Conservation (phyloP, 1,140 invertebrate genomes). For the Dendroctonus valens region DNA sequence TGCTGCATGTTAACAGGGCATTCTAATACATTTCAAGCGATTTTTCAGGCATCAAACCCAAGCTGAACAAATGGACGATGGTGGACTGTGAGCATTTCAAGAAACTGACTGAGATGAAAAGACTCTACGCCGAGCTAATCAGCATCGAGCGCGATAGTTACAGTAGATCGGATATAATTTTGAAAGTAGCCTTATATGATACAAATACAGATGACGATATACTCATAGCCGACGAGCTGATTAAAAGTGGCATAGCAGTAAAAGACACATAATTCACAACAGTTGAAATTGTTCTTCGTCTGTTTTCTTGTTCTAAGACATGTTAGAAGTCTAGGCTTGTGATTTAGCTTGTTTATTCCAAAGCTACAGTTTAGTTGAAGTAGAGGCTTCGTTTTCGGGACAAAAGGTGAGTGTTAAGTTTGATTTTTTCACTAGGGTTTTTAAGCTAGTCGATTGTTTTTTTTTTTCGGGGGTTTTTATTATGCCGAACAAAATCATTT, state of each 20-base stretch:
- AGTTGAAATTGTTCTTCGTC: background rate
- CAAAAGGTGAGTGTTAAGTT: too few relatives aligned
- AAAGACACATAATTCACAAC: slow-evolving; percentile 4
- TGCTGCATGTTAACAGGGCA: background rate
- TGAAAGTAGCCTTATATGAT: slow-evolving; percentile 44
- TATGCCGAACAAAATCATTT: too few relatives aligned
- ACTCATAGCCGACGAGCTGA: slow-evolving; percentile 42
- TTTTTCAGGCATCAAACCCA: slow-evolving; percentile 46
- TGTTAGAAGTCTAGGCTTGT: too few relatives aligned
- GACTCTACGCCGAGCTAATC: slow-evolving; percentile 40
- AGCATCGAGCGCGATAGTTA: slow-evolving; percentile 45
- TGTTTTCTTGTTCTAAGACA: background rate
- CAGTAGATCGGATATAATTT: slow-evolving; percentile 44
- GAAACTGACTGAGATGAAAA: slow-evolving; percentile 39
- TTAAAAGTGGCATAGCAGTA: slow-evolving; percentile 43
- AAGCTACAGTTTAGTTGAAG: too few relatives aligned
- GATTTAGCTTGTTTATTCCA: too few relatives aligned
- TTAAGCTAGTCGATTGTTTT: too few relatives aligned
- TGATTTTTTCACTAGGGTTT: too few relatives aligned
- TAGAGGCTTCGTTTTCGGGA: too few relatives aligned
- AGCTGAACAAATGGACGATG: slow-evolving; percentile 47
- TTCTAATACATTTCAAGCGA: slow-evolving; percentile 12
- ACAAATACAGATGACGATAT: slow-evolving; percentile 43
- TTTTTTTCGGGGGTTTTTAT: too few relatives aligned
- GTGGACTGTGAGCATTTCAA: slow-evolving; percentile 48